Conservation (phyloP, 2,888 invertebrate genomes). For the Leucozona laternaria region DNA sequence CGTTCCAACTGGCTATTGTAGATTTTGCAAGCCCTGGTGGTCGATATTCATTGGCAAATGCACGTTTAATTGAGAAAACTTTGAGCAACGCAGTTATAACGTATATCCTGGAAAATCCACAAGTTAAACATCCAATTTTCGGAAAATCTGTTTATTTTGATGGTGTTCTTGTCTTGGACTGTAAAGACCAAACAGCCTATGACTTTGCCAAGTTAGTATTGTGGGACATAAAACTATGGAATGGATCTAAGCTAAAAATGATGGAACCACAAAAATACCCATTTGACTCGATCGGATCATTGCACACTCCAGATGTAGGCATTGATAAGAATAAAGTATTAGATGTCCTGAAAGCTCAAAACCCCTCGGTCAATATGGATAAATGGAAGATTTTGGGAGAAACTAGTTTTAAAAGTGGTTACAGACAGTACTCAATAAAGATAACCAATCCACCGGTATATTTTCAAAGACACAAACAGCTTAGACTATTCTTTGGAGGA, state of each 20-base stretch:
- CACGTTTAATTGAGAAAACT: conserved; percentile 25
- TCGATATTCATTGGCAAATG: conserved; percentile 32
- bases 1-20: conserved; percentile 30
- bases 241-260: conserved; percentile 15
- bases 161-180: conserved; percentile 53
- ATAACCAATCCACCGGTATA: conserved; percentile 29
- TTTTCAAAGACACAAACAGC: conserved; percentile 19
- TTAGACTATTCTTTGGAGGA: conserved; percentile 45
- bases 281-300: background rate
- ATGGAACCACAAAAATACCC: background rate
- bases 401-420: background rate
- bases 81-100: conserved; percentile 30
- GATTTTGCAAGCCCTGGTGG: conserved; percentile 31
- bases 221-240: conserved; percentile 30
- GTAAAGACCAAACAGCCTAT: conserved; percentile 37
- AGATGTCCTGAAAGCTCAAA: conserved; percentile 34
- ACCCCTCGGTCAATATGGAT: conserved; percentile 28
- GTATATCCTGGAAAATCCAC: background rate
- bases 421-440: conserved; percentile 6
- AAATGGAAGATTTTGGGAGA: conserved; percentile 50
- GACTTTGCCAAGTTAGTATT: conserved; percentile 37
- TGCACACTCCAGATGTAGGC: conserved; percentile 23
- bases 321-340: conserved; percentile 17
- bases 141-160: conserved; percentile 37
- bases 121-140: background rate